phyloP scores from a whole-genome alignment of 2,113 vertebrate species.

The Pleuronectes platessa region DNA sequence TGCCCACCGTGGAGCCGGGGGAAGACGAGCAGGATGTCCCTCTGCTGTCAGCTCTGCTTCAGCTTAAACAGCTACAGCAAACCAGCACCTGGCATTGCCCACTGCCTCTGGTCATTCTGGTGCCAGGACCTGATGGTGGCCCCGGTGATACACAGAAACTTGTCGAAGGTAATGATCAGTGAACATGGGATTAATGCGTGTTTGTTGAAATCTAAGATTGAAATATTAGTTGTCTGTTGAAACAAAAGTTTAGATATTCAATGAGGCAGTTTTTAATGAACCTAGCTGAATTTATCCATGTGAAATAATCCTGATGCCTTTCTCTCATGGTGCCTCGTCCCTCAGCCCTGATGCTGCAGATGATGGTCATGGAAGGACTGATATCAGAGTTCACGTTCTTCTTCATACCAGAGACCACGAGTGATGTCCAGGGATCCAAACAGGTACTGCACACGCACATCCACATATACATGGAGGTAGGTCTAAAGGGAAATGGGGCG shows the following conservation, averaged over 20 bases:
- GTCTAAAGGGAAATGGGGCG: too few species aligned
- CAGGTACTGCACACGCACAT: constrained; percentile 78
- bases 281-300: not conserved
- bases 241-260: not conserved
- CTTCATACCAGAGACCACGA: constrained; percentile 85
- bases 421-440: constrained; percentile 86
- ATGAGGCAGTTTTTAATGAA: not conserved
- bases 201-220: not conserved
- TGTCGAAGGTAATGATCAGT: constrained; percentile 66
- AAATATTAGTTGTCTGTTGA: not conserved
- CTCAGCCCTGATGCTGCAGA: constrained; percentile 88
- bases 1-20: constrained; percentile 30
- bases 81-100: constrained; percentile 87
- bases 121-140: constrained; percentile 70
- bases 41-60: constrained; percentile 90
- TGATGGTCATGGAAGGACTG: constrained; percentile 87
- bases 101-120: constrained; percentile 87
- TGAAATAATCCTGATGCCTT: not conserved
- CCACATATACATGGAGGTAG: not conserved
- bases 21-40: constrained; percentile 83
- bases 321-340: constrained; percentile 28
- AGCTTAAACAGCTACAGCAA: constrained; percentile 92
- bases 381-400: constrained; percentile 87
- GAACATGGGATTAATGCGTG: not conserved
- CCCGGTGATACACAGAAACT: constrained; percentile 50